Evolutionary conservation across 1,140 invertebrate genomes (phyloP), one percentile per base, ranked within the genome.

Genomic region (Cyclina sinensis): DNA sequence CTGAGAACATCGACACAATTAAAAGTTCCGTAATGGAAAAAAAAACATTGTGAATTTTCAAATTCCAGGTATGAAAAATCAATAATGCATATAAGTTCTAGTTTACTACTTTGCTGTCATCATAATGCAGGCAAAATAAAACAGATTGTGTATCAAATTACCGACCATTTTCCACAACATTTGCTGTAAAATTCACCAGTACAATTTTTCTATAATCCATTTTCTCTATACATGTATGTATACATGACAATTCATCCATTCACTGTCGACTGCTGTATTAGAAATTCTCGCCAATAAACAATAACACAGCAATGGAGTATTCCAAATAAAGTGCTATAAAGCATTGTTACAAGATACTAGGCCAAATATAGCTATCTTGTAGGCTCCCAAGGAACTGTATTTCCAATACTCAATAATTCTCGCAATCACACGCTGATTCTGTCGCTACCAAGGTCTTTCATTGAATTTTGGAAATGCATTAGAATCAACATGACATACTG

Each of bases 401-500:
- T 70, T 70, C 65, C 65, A 70, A 70, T 70, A 70, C 65, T 70
- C 65, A 70, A 70, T 70, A 70, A 7, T 70, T 70, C 65, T 70
- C 65, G 16, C 65, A 70, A 37, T 70, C 65, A 70, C 65, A 70
- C 35, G 65, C 65, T 5, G 30, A 39, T 37, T 37, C 35, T 32
- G 1, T 11, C 27, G 30, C 65, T 70, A 70, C 65, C 21, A 70
- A 39, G 65, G 65, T 12, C 21, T 35, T 18, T 70, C 65, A 70
- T 70, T 70, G 65, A 70, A 70, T 70, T 35, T 37, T 70, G 65
- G 65, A 70, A 30, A 70, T 70, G 65, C 65, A 4, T 37, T 70
- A n/a, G 32, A n/a, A 70, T 32, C 35, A 16, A 70, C 65, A 70
- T 35, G 35, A 32, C 32, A 70, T 37, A 32, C 35, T 70, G 65